Percentiles rank a stretch among this genome's conserved stretches.
Evolutionary conservation across 2,888 invertebrate species (phyloP).

Genomic region (Ornithoptera priamus): DNA sequence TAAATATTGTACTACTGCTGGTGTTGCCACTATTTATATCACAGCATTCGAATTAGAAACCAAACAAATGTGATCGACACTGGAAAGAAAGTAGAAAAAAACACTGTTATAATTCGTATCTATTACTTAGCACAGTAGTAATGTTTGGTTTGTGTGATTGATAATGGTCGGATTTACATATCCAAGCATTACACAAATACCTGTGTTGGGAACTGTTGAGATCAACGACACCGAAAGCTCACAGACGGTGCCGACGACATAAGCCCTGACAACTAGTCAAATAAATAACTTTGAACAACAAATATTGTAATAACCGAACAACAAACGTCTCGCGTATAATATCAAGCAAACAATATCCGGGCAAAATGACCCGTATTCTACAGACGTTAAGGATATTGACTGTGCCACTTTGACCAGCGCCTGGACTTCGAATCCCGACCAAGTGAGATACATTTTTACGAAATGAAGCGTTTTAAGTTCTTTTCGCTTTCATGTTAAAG

Average conservation of each 20-base stretch:
- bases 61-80: not conserved
- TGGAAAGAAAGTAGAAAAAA: constrained; percentile 29
- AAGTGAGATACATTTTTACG: constrained; percentile 55
- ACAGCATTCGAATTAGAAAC: not conserved
- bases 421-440: constrained; percentile 56
- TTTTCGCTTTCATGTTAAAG: constrained; percentile 43
- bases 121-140: constrained; percentile 16
- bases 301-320: constrained; percentile 71
- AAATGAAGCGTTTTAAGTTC: constrained; percentile 45
- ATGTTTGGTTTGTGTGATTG: constrained; percentile 35
- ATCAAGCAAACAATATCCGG: constrained; percentile 41
- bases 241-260: constrained; percentile 52
- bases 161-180: constrained; percentile 51
- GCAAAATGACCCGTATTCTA: constrained; percentile 50
- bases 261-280: constrained; percentile 61
- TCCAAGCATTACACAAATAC: constrained; percentile 39
- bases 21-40: not conserved
- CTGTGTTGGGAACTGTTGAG: constrained; percentile 42
- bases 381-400: constrained; percentile 52
- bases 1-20: not conserved
- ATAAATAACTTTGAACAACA: constrained; percentile 74
- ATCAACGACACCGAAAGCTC: constrained; percentile 55
- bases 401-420: constrained; percentile 44
- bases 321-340: constrained; percentile 43
- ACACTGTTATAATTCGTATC: constrained; percentile 26